Conservation (phyloP, 2,113 vertebrate genomes). For the Chrysochloris asiatica region DNA sequence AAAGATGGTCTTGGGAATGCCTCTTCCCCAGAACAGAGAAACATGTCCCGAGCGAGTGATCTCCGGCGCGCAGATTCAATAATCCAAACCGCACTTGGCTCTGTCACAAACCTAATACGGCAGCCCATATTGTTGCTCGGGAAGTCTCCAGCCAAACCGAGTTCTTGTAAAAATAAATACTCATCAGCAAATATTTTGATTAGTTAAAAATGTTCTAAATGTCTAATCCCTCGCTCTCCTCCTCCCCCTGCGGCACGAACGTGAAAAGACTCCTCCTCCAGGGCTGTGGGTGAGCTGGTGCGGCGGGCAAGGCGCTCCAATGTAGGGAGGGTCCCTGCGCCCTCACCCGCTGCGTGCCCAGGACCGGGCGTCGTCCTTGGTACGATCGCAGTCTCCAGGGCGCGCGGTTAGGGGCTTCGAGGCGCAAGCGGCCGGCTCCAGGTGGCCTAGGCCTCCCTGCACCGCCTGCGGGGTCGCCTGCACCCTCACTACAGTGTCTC, state of each 20-base stretch:
- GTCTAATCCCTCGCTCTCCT: constrained; percentile 68
- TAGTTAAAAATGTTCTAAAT: constrained; percentile 85
- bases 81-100: constrained; percentile 80
- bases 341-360: neutral
- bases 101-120: constrained; percentile 76
- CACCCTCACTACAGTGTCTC: constrained; percentile 75
- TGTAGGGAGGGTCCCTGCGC: neutral
- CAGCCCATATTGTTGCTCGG: constrained; percentile 74
- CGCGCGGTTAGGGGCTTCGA: neutral
- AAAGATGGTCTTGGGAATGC: constrained; percentile 64
- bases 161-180: constrained; percentile 88
- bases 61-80: constrained; percentile 59
- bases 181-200: constrained; percentile 89
- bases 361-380: neutral
- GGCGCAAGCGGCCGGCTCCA: neutral
- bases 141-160: constrained; percentile 82
- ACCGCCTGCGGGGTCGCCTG: neutral
- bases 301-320: neutral
- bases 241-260: constrained; percentile 54
- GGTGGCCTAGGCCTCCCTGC: neutral
- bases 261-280: neutral
- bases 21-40: constrained; percentile 67
- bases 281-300: neutral
- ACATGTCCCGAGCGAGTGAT: constrained; percentile 71
- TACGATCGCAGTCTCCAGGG: neutral